Evolutionary conservation across 1,140 invertebrate genomes (phyloP).

Genomic region (Drosophila nannoptera): DNA sequence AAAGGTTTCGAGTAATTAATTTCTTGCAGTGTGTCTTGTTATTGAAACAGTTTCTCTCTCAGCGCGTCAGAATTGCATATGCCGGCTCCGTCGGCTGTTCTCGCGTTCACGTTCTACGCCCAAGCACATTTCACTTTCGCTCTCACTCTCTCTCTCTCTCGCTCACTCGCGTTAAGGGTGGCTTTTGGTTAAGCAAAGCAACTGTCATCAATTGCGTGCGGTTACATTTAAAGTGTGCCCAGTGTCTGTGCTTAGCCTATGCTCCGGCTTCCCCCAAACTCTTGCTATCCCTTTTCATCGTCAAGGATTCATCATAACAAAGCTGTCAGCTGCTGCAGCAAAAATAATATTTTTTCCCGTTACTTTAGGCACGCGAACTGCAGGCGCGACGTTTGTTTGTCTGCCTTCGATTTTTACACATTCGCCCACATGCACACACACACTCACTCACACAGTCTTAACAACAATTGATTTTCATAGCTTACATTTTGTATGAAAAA

Average conservation of each 20-base stretch:
- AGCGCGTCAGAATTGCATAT: slow-evolving; percentile 25
- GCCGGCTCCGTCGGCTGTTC: slow-evolving; percentile 24
- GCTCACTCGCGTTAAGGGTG: slow-evolving; percentile 10
- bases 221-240: slow-evolving; percentile 24
- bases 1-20: not conserved
- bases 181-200: slow-evolving; percentile 27
- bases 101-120: slow-evolving; percentile 9
- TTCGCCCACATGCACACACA: slow-evolving; percentile 11
- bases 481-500: slow-evolving; percentile 55
- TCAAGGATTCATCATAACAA: slow-evolving; percentile 14
- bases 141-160: slow-evolving; percentile 8
- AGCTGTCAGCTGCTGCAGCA: slow-evolving; percentile 43
- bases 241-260: slow-evolving; percentile 10
- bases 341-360: slow-evolving; percentile 15
- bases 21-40: slow-evolving; percentile 31
- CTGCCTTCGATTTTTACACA: slow-evolving; percentile 72
- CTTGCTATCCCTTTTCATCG: not conserved
- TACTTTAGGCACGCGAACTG: slow-evolving; percentile 53
- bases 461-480: slow-evolving; percentile 59
- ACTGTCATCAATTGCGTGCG: slow-evolving; percentile 50
- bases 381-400: slow-evolving; percentile 59
- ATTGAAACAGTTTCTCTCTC: slow-evolving; percentile 2
- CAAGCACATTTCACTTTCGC: not conserved
- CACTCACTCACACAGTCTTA: slow-evolving; percentile 19
- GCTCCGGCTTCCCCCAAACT: not conserved